Evolutionary conservation across 2,113 vertebrate genomes (phyloP), one percentile per base, ranked within the genome.

Genomic region (Aplodontia rufa): DNA sequence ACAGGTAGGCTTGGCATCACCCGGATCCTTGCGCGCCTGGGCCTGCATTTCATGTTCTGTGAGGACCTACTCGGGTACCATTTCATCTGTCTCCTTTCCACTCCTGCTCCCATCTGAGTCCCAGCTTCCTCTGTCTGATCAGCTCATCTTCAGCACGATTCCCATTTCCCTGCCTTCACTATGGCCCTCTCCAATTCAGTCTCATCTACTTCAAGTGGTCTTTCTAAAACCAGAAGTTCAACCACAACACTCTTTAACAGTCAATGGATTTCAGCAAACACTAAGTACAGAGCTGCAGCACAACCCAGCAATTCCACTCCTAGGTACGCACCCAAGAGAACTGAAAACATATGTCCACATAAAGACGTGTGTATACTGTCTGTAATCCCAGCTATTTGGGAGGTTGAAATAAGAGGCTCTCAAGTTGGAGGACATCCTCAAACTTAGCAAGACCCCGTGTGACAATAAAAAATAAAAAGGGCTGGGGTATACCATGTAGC

Each of bases 191-290:
- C 62, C 42, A 42, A 37, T 8, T 87, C 88, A 71, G 75, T 92
- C 80, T 91, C 68, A 35, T 32, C 64, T 47, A 79, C 64, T 49
- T 88, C 37, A 71, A 71, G 10, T 82, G 74, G 64, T 68, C 42
- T 75, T 83, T 79, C 84, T 66, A 35, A 96, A 90, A 79, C 35
- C 62, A 89, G 45, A 92, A 87, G 55, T 42, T 74, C 76, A 85
- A 80, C 26, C 35, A 45, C 0, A 12, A 68, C 7, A 9, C 64
- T 87, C 79, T 90, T 78, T 82, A 79, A 90, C 16, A 58, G 10
- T 53, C 71, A 69, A 17, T 28, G 30, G 40, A 66, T 60, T 85
- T 75, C 49, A n/a, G 76, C 55, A 71, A 91, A 64, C 45, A 53
- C 9, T 68, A 60, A 35, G 4, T 26, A 72, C 8, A 80, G 37